These are phyloP conservation scores for Amphilophus citrinellus DNA, from an alignment of 2,113 vertebrate species.

Conservation along the genomic window DNA sequence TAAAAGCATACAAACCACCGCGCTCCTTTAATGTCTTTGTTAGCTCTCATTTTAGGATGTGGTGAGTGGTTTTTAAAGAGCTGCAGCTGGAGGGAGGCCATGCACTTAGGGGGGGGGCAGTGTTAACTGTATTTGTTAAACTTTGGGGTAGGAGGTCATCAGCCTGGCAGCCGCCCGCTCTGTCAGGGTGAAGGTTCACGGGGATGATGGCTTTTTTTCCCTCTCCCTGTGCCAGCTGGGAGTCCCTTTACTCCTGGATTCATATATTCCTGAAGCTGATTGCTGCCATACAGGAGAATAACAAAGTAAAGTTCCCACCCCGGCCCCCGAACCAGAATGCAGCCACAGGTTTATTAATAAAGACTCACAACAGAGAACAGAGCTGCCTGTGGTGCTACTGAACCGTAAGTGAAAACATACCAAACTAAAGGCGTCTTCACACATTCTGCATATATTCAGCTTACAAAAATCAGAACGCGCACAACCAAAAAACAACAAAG, in stretches of 20 bases:
- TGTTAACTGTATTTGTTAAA: slow-evolving; percentile 52
- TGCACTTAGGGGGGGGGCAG: background rate
- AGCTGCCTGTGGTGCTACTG: background rate
- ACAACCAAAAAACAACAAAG: no score
- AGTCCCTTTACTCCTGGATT: background rate
- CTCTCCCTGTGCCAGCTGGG: background rate
- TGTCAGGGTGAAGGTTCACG: slow-evolving; percentile 40
- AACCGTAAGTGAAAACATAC: background rate
- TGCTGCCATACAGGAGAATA: background rate
- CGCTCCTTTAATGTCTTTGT: background rate
- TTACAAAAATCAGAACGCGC: no score
- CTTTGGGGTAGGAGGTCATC: slow-evolving; percentile 36
- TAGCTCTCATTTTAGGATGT: background rate
- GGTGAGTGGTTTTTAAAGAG: background rate
- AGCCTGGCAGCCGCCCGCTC: slow-evolving; percentile 26
- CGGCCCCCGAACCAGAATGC: background rate
- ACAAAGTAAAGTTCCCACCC: background rate
- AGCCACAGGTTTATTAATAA: background rate
- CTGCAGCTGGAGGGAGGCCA: background rate
- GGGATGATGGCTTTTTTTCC: background rate
- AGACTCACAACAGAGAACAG: background rate
- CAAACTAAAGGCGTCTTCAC: background rate
- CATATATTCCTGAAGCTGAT: background rate
- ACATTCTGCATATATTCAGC: no score
- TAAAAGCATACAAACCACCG: background rate